Evolutionary conservation across 1,140 invertebrate genomes (phyloP).

Genomic region (Cydia strobilella): DNA sequence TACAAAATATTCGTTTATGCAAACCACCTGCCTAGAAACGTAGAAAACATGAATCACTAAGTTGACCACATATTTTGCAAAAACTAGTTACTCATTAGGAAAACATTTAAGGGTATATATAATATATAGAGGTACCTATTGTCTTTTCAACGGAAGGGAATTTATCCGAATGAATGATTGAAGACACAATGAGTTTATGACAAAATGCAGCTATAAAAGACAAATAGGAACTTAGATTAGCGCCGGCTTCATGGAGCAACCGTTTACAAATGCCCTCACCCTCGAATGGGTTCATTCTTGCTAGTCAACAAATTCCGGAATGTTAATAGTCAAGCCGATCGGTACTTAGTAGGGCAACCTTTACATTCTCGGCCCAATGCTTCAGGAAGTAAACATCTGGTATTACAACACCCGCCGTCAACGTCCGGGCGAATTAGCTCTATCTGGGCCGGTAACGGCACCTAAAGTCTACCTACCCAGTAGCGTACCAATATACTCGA

Average conservation of each 20-base stretch:
- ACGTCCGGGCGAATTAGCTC: constrained; percentile 54
- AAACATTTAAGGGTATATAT: neutral
- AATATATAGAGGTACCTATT: neutral
- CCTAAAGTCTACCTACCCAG: constrained; percentile 55
- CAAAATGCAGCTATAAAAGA: too few relatives aligned
- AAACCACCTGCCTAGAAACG: neutral
- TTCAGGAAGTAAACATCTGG: constrained; percentile 44
- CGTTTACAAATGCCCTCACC: neutral
- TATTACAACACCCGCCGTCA: constrained; percentile 48
- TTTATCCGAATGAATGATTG: neutral
- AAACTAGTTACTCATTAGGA: neutral
- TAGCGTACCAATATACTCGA: constrained; percentile 54
- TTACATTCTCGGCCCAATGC: constrained; percentile 25
- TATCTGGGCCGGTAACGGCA: constrained; percentile 75
- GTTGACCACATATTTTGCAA: neutral
- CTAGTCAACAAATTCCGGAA: neutral
- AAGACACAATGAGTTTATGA: neutral
- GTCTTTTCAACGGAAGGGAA: neutral
- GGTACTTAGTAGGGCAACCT: neutral
- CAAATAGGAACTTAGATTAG: neutral
- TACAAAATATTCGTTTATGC: neutral
- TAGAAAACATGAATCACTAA: neutral
- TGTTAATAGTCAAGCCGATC: neutral
- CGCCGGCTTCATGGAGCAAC: neutral
- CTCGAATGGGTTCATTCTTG: neutral